Evolutionary conservation across 1,140 invertebrate species (phyloP), one percentile per base, ranked within the genome.

Genomic region (Meloidogyne exigua): DNA sequence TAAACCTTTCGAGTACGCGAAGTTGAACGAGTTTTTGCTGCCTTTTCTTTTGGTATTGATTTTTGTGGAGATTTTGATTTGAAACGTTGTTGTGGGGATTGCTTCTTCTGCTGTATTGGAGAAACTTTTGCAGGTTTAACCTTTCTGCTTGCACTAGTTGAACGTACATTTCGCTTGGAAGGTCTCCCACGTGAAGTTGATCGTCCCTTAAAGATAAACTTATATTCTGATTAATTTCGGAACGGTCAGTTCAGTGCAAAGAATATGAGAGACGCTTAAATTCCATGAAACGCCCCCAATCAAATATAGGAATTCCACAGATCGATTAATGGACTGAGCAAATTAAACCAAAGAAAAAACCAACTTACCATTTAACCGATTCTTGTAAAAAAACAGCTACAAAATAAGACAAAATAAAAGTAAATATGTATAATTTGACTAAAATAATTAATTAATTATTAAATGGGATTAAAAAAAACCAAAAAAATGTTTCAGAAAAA

Each of bases 11-110:
- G 66, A 32, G 66, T 32, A n/a, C 66, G 66, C 10, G 66, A 67
- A 67, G 2, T 42, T 32, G 66, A 67, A 67, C 66, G 66, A 67
- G n/a, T 36, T 62, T 63, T 36, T 36, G 21, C 5, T 62, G 39
- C 4, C 32, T 23, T 64, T 42, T 64, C 39, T 28, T 64, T 67
- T 18, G 66, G 66, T 18, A 18, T 67, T 32, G 66, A 62, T 64
- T 73, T 63, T 73, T 73, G 57, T 36, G 71, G 71, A 62, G 71
- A 73, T n/a, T 64, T 73, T 23, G 68, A 69, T n/a, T n/a, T n/a
- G 3, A 28, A 39, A 36, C 68, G 28, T 1, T 2, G 25, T 63
- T 15, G 44, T 5, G 25, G 9, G 32, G 25, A 11, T 5, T 25
- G 68, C 18, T 39, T 42, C 39, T 44, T 26, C 18, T 49, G 44